Base-by-base conservation (phyloP, 2,888 invertebrate genomes). In the Acanthacorydalis orientalis region DNA sequence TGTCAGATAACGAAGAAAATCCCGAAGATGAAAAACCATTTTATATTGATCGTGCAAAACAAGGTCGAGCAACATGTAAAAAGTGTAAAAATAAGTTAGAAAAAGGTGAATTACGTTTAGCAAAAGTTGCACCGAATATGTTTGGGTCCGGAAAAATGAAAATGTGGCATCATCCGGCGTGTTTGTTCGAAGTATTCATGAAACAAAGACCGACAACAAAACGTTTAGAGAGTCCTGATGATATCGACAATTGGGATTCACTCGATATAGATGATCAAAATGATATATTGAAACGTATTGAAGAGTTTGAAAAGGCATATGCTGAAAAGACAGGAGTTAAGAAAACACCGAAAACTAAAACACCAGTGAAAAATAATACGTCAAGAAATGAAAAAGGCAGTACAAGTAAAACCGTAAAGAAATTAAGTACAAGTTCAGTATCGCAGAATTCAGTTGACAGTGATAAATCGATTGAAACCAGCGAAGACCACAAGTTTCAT, bases 1-100 rank as follows among this genome's bases (percentile, higher is more conserved):
- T 65, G 66, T 61, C 64, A 23, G 64, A 65, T 51, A 57, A 52
- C 2, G 65, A 65, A 42, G 53, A 51, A 10, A 52, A 55, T 31
- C 57, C 55, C 2, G 55, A 56, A n/a, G 60, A 64, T n/a, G 70
- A 69, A 52, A 73, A 73, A 53, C 74, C 76, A 7, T 85, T 82
- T 64, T 75, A 70, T 48, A 75, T 80, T 9, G 91, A 91, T 54
- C 75, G 82, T 51, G 88, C 89, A 0, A 89, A 89, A 67, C 73
- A 78, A 10, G 84, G 84, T 0, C 72, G 83, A 44, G 83, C 91
- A 1, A 76, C 77, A 11, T 92, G 92, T 60, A 90, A 90, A 63
- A 86, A 83, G 57, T 92, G 91, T 63, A 91, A 90, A 67, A 69
- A 75, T 50, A 81, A 81, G 57, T 82, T 88, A 57, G 75, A 75